phyloP scores from a whole-genome alignment of 2,113 vertebrate species.

The Ctenomys sociabilis region DNA sequence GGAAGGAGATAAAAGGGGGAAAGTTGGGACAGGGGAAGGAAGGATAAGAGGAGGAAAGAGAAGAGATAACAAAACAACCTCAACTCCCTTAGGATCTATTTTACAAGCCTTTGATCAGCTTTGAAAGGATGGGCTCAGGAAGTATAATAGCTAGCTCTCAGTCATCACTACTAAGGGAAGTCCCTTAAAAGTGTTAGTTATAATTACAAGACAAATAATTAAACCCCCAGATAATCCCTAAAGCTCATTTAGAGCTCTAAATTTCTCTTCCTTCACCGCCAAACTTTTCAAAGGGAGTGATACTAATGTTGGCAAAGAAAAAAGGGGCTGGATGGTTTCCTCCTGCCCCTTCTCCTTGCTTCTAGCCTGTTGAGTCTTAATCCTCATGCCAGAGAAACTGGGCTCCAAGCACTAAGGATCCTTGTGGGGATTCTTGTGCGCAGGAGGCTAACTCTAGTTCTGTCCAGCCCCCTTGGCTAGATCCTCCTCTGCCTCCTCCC shows the following conservation, averaged over 20 bases:
- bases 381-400: constrained; percentile 12
- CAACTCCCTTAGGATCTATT: neutral
- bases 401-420: neutral
- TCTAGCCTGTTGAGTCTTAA: constrained; percentile 28
- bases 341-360: neutral
- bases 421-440: neutral
- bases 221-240: constrained; percentile 65
- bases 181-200: constrained; percentile 62
- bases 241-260: constrained; percentile 51
- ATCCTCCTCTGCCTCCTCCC: neutral
- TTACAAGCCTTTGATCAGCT: constrained; percentile 61
- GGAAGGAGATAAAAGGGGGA: neutral
- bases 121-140: constrained; percentile 45
- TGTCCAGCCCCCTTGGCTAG: neutral
- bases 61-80: constrained; percentile 19
- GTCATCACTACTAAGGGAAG: constrained; percentile 50
- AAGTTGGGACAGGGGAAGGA: neutral
- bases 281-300: constrained; percentile 27
- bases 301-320: neutral
- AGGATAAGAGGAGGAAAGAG: neutral
- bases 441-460: neutral
- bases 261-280: constrained; percentile 29
- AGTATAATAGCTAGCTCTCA: constrained; percentile 59
- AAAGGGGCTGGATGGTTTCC: neutral
- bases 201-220: constrained; percentile 71